phyloP scores from a whole-genome alignment of 1,140 invertebrate species.

The Danaus melanippus region DNA sequence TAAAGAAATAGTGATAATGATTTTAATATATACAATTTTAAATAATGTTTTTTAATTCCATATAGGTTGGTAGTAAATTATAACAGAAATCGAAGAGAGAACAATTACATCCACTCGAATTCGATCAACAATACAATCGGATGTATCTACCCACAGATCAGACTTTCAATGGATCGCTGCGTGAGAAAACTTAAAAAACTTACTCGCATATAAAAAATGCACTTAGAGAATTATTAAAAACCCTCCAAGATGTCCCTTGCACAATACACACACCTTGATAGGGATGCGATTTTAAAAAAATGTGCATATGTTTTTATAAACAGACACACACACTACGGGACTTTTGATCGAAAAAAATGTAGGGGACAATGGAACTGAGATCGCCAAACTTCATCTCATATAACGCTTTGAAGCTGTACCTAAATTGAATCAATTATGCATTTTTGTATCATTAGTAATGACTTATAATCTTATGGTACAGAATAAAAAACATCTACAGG shows the following conservation, averaged over 20 bases:
- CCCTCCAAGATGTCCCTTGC: constrained; percentile 52
- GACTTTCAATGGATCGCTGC: constrained; percentile 46
- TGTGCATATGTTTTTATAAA: constrained; percentile 70
- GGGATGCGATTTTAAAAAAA: constrained; percentile 59
- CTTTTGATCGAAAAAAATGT: constrained; percentile 43
- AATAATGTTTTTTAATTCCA: too few relatives aligned
- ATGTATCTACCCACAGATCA: constrained; percentile 71
- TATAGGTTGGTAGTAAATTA: too few relatives aligned
- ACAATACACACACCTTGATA: constrained; percentile 60
- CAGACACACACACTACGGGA: constrained; percentile 29
- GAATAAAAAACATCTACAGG: too few relatives aligned
- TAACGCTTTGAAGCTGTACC: too few relatives aligned
- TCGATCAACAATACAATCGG: constrained; percentile 46
- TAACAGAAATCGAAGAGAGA: constrained; percentile 10
- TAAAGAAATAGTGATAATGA: too few relatives aligned
- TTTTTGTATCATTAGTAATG: too few relatives aligned
- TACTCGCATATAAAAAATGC: constrained; percentile 60
- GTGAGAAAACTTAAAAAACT: constrained; percentile 69
- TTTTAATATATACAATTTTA: too few relatives aligned
- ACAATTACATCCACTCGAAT: constrained; percentile 46
- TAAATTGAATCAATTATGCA: too few relatives aligned
- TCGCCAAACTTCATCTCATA: constrained; percentile 22
- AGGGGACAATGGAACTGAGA: constrained; percentile 32
- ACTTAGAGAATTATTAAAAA: constrained; percentile 60
- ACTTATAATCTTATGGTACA: too few relatives aligned